phyloP scores from a whole-genome alignment of 2,797 vertebrate genomes.

The Danio kyathit region DNA sequence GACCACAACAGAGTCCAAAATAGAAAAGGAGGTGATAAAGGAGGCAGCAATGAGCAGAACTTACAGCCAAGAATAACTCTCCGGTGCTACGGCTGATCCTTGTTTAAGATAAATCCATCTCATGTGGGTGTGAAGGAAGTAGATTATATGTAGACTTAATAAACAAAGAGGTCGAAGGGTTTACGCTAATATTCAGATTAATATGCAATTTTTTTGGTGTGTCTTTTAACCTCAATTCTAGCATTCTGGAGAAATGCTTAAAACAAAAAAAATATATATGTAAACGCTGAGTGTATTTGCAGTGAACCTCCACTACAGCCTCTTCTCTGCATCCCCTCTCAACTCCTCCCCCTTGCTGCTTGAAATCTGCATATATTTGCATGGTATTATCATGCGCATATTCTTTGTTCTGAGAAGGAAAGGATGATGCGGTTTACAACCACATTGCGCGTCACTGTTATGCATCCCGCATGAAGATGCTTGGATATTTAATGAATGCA shows the following conservation, averaged over 20 bases:
- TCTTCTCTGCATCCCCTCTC: slow-evolving; percentile 67
- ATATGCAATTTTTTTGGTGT: slow-evolving; percentile 10
- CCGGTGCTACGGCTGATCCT: slow-evolving; percentile 20
- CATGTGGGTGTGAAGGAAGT: neutral
- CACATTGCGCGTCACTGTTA: slow-evolving; percentile 59
- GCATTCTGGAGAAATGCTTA: slow-evolving; percentile 23
- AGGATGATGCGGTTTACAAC: slow-evolving; percentile 83
- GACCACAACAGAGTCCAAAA: neutral
- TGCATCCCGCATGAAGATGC: slow-evolving; percentile 61
- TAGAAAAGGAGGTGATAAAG: neutral
- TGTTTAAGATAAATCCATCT: slow-evolving; percentile 40
- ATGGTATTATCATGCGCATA: slow-evolving; percentile 84
- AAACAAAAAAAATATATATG: slow-evolving; percentile 46
- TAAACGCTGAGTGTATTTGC: slow-evolving; percentile 46
- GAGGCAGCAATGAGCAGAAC: neutral
- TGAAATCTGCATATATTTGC: slow-evolving; percentile 90
- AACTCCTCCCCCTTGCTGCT: slow-evolving; percentile 56
- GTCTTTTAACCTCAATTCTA: slow-evolving; percentile 37
- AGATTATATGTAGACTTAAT: neutral
- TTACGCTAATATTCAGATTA: slow-evolving; percentile 44
- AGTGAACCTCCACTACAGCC: slow-evolving; percentile 53
- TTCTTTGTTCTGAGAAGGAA: slow-evolving; percentile 89
- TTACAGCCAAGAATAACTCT: neutral
- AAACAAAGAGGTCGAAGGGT: neutral
- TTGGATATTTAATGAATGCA: slow-evolving; percentile 68